phyloP scores from a whole-genome alignment of 2,113 vertebrate genomes.

The Rhinoderma darwinii region DNA sequence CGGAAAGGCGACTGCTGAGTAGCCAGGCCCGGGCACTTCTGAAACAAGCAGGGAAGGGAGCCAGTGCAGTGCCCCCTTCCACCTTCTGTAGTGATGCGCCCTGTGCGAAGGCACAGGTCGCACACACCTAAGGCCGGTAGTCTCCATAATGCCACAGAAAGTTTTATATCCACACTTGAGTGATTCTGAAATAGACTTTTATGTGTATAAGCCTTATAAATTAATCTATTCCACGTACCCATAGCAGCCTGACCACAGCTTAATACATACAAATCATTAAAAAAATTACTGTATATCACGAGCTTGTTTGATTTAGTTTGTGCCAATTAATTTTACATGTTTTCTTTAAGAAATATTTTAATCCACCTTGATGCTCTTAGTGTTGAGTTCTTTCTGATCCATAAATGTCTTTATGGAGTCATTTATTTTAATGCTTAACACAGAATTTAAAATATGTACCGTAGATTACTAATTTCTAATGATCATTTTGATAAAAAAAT shows the following conservation, averaged over 20 bases:
- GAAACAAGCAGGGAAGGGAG: no score
- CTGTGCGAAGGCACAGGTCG: no score
- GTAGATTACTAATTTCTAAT: constrained; percentile 18
- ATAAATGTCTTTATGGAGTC: constrained; percentile 18
- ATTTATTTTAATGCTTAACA: neutral
- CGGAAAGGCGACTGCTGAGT: no score
- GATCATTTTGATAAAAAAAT: no score
- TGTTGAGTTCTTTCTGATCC: constrained; percentile 1
- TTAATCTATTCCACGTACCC: neutral
- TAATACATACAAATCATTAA: neutral
- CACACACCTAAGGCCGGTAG: no score
- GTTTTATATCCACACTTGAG: no score
- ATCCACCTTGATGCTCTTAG: constrained; percentile 27
- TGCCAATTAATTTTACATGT: neutral
- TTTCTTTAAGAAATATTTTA: constrained; percentile 33
- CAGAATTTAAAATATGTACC: constrained; percentile 37
- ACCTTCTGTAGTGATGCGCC: no score
- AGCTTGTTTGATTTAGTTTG: neutral
- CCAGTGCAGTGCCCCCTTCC: no score
- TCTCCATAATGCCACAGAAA: neutral
- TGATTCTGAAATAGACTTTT: neutral
- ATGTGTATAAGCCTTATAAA: neutral
- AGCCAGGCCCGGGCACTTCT: no score
- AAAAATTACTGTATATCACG: neutral
- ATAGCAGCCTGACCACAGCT: neutral